Evolutionary conservation across 2,113 vertebrate genomes (phyloP), one percentile per base, ranked within the genome.

Genomic region (Syrmaticus mikado): DNA sequence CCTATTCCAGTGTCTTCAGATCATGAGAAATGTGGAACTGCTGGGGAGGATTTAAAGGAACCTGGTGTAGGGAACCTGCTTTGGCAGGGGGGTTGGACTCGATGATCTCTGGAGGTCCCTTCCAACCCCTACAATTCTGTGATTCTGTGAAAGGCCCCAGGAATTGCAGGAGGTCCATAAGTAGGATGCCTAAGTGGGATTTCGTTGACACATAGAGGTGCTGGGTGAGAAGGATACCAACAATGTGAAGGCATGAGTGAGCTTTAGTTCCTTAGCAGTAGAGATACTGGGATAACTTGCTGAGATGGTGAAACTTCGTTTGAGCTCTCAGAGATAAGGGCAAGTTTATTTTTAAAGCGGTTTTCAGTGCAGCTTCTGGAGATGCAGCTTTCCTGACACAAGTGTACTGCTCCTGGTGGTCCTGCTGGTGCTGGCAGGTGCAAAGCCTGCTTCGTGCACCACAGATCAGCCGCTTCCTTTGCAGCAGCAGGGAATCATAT

Each of bases 121-220:
- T n/a, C n/a, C n/a, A n/a, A n/a, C n/a, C n/a, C n/a, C n/a, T n/a
- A n/a, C n/a, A n/a, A n/a, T n/a, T n/a, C n/a, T n/a, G n/a, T n/a
- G n/a, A n/a, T n/a, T n/a, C n/a, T n/a, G n/a, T n/a, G n/a, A n/a
- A 73, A 30, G 19, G 6, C 22, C 36, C 1, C 10, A 14, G 89
- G 36, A 62, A 8, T 32, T 68, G n/a, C 28, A 27, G 27, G 7
- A 3, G 46, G 8, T 36, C 45, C 21, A 30, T 43, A 8, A 38
- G 3, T 3, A 21, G 40, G 4, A 18, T 6, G 46, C 53, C 28
- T 46, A 38, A 27, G 28, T 0, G 0, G 1, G 2, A 17, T 50
- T 67, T 83, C 19, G 0, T 40, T 66, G 38, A 28, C 4, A 0
- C 4, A 4, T 1, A 8, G 32, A 78, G 45, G 34, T 41, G 21